Base-by-base conservation (phyloP, 2,113 vertebrate genomes). In the Sylvia atricapilla region DNA sequence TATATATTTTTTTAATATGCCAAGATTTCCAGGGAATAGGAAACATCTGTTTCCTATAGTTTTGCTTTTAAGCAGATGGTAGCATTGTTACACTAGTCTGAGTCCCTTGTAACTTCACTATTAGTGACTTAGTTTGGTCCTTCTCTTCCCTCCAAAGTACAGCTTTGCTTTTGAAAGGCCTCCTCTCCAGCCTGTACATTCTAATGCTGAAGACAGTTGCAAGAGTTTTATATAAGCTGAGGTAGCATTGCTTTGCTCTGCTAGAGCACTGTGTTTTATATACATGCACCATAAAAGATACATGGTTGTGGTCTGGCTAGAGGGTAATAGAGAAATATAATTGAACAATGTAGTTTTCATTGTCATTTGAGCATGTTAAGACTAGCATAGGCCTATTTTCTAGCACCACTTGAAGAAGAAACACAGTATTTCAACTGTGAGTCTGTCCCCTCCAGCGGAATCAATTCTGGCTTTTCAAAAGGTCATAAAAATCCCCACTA, bases 131-230 rank as follows among this genome's bases (percentile, higher is more conserved):
- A 7, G 30, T 53, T 93, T 4, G 2, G 15, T 80, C 19, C 13
- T 90, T 79, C 12, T 41, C 14, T 35, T 88, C 16, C 3, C 3
- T 46, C 69, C 7, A 15, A 69, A 55, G 21, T 35, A 20, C 18
- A 35, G 10, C 31, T 27, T 27, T 77, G 60, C 46, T 87, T 88
- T 89, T 81, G 73, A 70, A 69, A 46, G 33, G 37, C 23, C 20
- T 86, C 8, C 23, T 62, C 2, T 15, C 39, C 50, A 18, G 1
- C 18, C 3, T 10, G 7, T 25, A 11, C 2, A 1, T 58, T 67
- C 33, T 62, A 49, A 49, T 8, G 2, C 31, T 35, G 43, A 66
- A 56, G 28, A 33, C 20, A 30, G 5, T 62, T 50, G 9, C 11
- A 75, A 10, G 15, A 15, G 21, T 63, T 79, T 67, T 47, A 10